phyloP scores from a whole-genome alignment of 2,888 invertebrate species.

The Mechanitis messenoides region DNA sequence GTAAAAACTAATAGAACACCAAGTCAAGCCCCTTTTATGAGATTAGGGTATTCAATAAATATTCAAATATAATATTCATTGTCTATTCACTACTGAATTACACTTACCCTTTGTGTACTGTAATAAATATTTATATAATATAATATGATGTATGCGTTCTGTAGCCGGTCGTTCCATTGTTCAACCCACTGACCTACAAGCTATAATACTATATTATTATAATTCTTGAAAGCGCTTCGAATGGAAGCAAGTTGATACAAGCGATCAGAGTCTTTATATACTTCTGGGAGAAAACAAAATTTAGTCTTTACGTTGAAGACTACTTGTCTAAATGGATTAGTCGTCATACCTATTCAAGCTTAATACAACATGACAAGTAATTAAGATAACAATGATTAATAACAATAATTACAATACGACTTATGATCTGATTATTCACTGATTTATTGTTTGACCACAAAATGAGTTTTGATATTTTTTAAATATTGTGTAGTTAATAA shows the following conservation, averaged over 20 bases:
- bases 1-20: conserved; percentile 15
- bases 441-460: neutral
- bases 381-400: conserved; percentile 28
- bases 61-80: neutral
- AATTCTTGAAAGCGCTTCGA: neutral
- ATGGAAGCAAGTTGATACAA: neutral
- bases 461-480: no score
- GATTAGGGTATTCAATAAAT: neutral
- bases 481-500: no score
- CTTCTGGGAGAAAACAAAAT: conserved; percentile 4
- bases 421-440: conserved; percentile 18
- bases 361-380: conserved; percentile 24
- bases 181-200: neutral
- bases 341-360: conserved; percentile 5
- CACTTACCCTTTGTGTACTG: no score
- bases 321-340: conserved; percentile 13
- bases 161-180: neutral
- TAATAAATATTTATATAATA: neutral
- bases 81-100: neutral
- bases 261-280: no score
- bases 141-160: neutral
- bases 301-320: neutral
- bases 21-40: neutral
- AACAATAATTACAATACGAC: conserved; percentile 21
- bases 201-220: neutral